Percentiles rank a stretch among this genome's conserved stretches.
phyloP scores from a whole-genome alignment of 2,888 invertebrate species.

The Autographa pulchrina region DNA sequence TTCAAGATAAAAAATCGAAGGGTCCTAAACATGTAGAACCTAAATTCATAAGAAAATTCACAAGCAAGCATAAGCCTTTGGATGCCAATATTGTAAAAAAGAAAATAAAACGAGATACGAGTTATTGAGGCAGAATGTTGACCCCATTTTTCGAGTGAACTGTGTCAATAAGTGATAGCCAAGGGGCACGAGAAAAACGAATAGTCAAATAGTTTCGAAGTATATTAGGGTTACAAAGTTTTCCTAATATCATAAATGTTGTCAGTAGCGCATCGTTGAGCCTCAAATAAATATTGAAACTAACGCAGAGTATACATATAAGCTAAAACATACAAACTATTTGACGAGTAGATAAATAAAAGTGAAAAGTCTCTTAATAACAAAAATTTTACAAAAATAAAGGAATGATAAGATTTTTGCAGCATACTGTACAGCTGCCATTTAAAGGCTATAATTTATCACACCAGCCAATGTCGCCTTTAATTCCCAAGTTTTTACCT shows the following conservation, averaged over 20 bases:
- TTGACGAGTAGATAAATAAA: neutral
- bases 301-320: neutral
- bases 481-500: neutral
- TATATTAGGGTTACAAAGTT: conserved; percentile 14
- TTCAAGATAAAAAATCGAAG: too few species aligned
- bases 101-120: neutral
- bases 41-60: too few species aligned
- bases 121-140: conserved; percentile 9
- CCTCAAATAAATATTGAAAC: neutral
- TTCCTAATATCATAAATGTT: conserved; percentile 14
- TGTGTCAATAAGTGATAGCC: conserved; percentile 5
- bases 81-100: too few species aligned
- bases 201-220: conserved; percentile 9
- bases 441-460: neutral
- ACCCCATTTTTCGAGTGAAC: conserved; percentile 14
- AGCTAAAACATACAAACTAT: neutral
- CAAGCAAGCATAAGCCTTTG: too few species aligned
- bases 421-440: neutral
- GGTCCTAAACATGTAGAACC: too few species aligned
- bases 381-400: neutral
- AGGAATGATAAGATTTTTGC: neutral
- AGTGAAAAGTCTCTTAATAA: neutral
- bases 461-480: neutral
- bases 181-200: conserved; percentile 14
- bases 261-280: neutral